phyloP scores from a whole-genome alignment of 2,797 vertebrate genomes.

The Hirundo rustica region DNA sequence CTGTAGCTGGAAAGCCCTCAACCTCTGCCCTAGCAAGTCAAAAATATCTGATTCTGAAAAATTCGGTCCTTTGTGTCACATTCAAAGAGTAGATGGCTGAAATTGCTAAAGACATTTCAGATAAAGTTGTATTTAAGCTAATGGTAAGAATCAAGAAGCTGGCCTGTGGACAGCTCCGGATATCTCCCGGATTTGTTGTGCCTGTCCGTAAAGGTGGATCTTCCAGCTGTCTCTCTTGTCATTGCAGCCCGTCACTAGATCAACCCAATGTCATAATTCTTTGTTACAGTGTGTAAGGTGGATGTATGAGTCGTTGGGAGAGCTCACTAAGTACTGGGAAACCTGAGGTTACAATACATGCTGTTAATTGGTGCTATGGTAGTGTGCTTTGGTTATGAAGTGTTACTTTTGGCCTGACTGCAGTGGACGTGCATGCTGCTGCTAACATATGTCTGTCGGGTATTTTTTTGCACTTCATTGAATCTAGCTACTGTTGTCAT shows the following conservation, averaged over 20 bases:
- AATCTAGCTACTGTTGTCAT: neutral
- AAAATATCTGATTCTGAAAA: neutral
- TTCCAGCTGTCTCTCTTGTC: neutral
- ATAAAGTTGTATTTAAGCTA: neutral
- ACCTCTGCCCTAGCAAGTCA: neutral
- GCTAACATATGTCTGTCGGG: neutral
- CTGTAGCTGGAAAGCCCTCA: neutral
- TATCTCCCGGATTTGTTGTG: neutral
- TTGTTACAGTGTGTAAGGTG: neutral
- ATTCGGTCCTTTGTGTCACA: neutral
- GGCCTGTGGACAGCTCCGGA: neutral
- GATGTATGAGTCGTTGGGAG: neutral
- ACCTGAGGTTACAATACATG: neutral
- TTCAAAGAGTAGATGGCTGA: neutral
- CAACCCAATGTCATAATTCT: neutral
- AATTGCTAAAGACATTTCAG: neutral
- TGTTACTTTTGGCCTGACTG: neutral
- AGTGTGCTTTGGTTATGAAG: neutral
- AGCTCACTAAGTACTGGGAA: neutral
- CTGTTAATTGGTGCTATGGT: neutral
- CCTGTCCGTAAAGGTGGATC: neutral
- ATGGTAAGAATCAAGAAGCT: neutral
- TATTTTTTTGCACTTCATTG: neutral
- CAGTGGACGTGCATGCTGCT: neutral
- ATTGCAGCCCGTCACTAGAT: neutral